Conservation (phyloP, 2,113 vertebrate genomes). For the Rhea pennata region DNA sequence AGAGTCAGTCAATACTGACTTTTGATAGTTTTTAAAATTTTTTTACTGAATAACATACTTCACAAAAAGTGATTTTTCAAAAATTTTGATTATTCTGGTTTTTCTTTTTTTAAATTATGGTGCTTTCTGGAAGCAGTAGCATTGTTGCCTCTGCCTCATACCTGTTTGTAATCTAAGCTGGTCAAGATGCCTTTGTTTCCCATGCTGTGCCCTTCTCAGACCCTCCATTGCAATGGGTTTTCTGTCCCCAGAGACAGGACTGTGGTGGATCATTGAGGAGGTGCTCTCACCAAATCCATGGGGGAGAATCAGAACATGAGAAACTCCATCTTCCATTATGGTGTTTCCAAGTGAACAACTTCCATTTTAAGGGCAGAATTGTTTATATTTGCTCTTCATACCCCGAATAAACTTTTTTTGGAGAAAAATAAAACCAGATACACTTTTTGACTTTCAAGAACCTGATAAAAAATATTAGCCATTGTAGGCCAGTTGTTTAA, state of each 20-base stretch:
- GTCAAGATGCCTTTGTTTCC: not conserved
- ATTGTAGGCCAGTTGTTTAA: not conserved
- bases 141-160: not conserved
- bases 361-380: not conserved
- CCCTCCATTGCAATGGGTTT: not conserved
- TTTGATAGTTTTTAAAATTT: not conserved
- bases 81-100: not conserved
- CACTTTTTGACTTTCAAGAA: not conserved
- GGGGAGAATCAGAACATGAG: not conserved
- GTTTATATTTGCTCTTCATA: not conserved
- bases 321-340: not conserved
- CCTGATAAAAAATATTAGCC: not conserved
- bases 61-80: not conserved
- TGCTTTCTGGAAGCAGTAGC: not conserved
- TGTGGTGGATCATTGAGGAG: not conserved
- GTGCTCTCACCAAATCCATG: not conserved
- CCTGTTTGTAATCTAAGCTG: not conserved
- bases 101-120: not conserved
- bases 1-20: not conserved
- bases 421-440: not conserved
- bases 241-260: not conserved
- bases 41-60: not conserved
- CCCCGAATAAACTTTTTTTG: not conserved
- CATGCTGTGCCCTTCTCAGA: not conserved
- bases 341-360: not conserved